Evolutionary conservation across 2,888 invertebrate genomes (phyloP).

Genomic region (Sympetrum striolatum): DNA sequence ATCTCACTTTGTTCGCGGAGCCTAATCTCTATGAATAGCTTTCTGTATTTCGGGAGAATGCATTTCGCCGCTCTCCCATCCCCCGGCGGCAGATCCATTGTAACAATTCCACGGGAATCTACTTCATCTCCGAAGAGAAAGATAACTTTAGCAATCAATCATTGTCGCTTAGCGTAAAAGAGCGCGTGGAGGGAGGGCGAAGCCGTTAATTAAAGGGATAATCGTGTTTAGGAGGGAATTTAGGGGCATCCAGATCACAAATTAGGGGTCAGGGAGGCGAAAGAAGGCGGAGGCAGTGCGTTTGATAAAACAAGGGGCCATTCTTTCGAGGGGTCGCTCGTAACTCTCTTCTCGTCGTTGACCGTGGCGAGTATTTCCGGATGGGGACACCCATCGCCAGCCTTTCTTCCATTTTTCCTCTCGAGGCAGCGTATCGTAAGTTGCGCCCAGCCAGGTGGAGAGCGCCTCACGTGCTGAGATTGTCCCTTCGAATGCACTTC

Average conservation of each 20-base stretch:
- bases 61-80: neutral
- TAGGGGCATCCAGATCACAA: neutral
- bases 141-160: neutral
- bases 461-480: no score
- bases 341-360: neutral
- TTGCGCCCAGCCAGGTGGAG: no score
- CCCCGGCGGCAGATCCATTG: neutral
- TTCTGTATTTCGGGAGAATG: no score
- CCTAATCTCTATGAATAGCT: no score
- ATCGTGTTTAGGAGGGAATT: constrained; percentile 3
- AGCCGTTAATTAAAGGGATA: constrained; percentile 19
- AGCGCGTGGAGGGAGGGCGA: neutral
- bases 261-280: neutral
- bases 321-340: constrained; percentile 16
- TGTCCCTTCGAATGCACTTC: neutral
- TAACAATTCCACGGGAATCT: neutral
- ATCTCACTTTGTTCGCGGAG: no score
- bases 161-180: neutral
- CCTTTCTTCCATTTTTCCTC: neutral
- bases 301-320: constrained; percentile 36
- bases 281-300: neutral
- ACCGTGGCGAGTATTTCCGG: neutral
- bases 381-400: neutral
- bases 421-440: no score
- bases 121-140: neutral